These are phyloP conservation scores for Platyrinchus mystaceus DNA, from an alignment of 2,797 vertebrate species.

Conservation along the genomic window DNA sequence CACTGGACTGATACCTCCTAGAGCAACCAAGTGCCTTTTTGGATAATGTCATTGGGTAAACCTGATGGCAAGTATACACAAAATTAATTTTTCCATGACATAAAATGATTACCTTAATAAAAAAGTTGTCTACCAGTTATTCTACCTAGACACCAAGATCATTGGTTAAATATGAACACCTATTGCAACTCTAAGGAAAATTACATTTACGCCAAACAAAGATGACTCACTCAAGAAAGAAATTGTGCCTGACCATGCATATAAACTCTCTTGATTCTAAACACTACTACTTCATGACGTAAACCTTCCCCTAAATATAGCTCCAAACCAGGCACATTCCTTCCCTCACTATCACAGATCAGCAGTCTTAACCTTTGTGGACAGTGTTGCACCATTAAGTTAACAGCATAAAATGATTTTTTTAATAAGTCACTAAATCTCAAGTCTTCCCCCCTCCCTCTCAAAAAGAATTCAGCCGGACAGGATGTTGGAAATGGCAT, in stretches of 20 bases:
- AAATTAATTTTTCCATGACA: background rate
- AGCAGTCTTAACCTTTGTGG: background rate
- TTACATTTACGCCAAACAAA: background rate
- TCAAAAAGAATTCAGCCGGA: background rate
- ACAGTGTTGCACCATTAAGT: background rate
- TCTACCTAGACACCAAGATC: background rate
- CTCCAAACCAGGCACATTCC: background rate
- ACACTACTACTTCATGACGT: background rate
- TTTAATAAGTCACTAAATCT: background rate
- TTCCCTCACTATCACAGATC: background rate
- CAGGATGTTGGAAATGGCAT: background rate
- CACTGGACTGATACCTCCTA: background rate
- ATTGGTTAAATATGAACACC: background rate
- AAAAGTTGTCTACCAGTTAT: background rate
- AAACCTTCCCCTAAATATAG: slow-evolving; percentile 11
- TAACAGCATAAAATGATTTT: background rate
- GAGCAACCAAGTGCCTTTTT: background rate
- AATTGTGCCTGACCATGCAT: slow-evolving; percentile 26
- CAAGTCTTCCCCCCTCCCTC: background rate
- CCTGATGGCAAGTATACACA: background rate
- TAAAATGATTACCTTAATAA: background rate
- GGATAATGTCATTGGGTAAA: background rate
- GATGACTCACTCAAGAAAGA: slow-evolving; percentile 28
- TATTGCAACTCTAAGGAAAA: background rate
- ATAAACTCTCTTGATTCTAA: slow-evolving; percentile 16